A percentile compares a stretch with the other conserved stretches of the same genome.
These are phyloP conservation scores for Hyperopisus bebe DNA, from an alignment of 2,113 vertebrate species.

Conservation along the genomic window DNA sequence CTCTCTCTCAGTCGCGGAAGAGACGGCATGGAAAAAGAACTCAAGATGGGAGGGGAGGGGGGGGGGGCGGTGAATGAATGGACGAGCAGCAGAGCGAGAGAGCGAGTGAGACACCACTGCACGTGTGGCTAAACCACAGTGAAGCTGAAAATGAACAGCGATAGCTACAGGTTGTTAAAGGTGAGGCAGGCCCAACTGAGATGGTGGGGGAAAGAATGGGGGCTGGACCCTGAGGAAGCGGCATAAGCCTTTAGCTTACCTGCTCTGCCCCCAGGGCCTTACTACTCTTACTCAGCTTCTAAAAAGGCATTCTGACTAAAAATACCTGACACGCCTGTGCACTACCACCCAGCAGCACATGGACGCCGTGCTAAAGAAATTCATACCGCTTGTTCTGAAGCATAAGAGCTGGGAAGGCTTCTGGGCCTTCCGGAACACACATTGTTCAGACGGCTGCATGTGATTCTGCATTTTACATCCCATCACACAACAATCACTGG, in stretches of 20 bases:
- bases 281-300: not conserved
- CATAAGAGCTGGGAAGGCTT: not conserved
- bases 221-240: not conserved
- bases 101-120: not conserved
- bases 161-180: not conserved
- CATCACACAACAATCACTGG: not conserved
- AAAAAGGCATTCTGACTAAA: no score
- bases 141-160: not conserved
- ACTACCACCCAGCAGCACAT: not conserved
- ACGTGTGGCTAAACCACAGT: not conserved
- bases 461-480: not conserved
- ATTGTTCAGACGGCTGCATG: not conserved
- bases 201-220: not conserved
- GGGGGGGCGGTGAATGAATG: constrained; percentile 18
- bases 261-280: not conserved
- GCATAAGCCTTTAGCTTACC: not conserved
- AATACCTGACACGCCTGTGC: not conserved
- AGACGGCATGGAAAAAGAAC: constrained; percentile 52
- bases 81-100: constrained; percentile 12
- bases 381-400: not conserved
- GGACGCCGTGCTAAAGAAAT: not conserved
- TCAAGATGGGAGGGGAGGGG: constrained; percentile 29
- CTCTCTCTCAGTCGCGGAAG: constrained; percentile 46
- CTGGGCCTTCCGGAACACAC: not conserved
- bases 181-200: not conserved